Conservation (phyloP, 2,797 vertebrate genomes). For the Eurystomus glaucurus region DNA sequence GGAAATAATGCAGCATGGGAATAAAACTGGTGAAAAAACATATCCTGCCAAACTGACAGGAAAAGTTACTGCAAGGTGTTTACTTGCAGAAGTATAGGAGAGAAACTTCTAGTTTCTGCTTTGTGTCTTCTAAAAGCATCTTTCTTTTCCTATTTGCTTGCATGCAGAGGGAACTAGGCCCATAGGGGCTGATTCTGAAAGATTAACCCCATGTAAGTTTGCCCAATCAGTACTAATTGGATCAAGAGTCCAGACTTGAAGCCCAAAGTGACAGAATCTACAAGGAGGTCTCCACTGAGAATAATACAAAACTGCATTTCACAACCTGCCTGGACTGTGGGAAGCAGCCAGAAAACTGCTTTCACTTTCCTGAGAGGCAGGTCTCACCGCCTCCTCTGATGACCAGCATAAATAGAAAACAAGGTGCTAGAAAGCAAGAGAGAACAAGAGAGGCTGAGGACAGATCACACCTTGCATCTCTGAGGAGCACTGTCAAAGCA, state of each 20-base stretch:
- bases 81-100: background rate
- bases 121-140: background rate
- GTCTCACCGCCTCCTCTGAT: background rate
- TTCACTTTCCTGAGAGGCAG: background rate
- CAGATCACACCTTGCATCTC: background rate
- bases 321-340: background rate
- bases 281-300: background rate
- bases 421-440: fast-evolving
- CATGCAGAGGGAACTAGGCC: background rate
- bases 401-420: background rate
- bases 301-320: background rate
- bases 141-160: constrained; percentile 6
- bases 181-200: background rate
- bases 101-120: background rate
- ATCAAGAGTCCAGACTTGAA: background rate
- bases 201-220: background rate
- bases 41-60: constrained; percentile 25
- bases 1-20: background rate
- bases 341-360: background rate
- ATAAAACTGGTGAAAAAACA: constrained; percentile 46
- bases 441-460: background rate
- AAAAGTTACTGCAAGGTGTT: background rate
- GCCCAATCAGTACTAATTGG: background rate
- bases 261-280: background rate
- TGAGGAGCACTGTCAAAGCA: background rate